Evolutionary conservation across 2,888 invertebrate genomes (phyloP).

Genomic region (Andrena bucephala): DNA sequence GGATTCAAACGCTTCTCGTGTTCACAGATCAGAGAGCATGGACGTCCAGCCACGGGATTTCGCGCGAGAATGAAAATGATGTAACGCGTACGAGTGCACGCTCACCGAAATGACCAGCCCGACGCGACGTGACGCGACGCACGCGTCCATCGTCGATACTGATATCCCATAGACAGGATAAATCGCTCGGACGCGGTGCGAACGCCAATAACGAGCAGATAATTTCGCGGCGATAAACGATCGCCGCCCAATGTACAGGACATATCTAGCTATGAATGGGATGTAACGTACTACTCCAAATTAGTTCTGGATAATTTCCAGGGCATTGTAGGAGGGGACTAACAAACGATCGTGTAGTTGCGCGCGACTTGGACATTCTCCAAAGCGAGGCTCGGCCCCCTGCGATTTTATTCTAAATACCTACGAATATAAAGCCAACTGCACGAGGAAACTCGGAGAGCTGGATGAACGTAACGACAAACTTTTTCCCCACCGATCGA

Average conservation of each 20-base stretch:
- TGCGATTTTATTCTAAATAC: slow-evolving; percentile 33
- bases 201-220: slow-evolving; percentile 35
- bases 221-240: slow-evolving; percentile 49
- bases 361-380: slow-evolving; percentile 52
- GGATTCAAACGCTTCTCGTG: background rate
- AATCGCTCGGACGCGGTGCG: slow-evolving; percentile 23
- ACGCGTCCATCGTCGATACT: slow-evolving; percentile 23
- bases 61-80: slow-evolving; percentile 16
- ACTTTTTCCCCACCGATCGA: background rate
- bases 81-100: slow-evolving; percentile 16
- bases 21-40: background rate
- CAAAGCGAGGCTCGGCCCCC: slow-evolving; percentile 20
- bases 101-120: slow-evolving; percentile 13
- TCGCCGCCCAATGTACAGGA: slow-evolving; percentile 16
- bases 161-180: slow-evolving; percentile 27
- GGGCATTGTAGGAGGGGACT: slow-evolving; percentile 15
- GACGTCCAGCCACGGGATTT: background rate
- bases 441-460: too few species aligned
- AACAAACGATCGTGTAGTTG: slow-evolving; percentile 43
- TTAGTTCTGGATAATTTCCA: slow-evolving; percentile 63
- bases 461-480: too few species aligned
- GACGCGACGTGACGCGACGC: background rate
- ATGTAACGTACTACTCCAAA: slow-evolving; percentile 45
- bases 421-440: background rate
- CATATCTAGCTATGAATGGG: background rate